These are phyloP conservation scores for Anthopleura sola DNA, from an alignment of 64 coral and sea anemone species.

Conservation along the genomic window DNA sequence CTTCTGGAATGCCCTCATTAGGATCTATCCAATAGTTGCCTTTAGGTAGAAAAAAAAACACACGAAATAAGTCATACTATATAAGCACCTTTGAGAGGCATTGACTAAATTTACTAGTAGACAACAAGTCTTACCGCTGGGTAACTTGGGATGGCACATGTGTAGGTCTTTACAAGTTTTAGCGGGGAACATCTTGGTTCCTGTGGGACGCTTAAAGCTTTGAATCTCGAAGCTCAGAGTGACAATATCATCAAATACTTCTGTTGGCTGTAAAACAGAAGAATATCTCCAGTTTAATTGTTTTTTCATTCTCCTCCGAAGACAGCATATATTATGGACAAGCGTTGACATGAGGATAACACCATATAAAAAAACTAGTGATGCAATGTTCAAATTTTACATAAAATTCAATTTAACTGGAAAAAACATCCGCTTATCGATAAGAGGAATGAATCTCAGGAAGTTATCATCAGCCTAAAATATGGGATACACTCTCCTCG, in stretches of 20 bases:
- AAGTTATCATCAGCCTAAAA: too few relatives aligned
- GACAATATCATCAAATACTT: constrained; percentile 17
- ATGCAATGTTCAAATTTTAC: too few relatives aligned
- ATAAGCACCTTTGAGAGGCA: too few relatives aligned
- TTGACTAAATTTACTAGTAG: too few relatives aligned
- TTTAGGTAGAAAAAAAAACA: constrained; percentile 7
- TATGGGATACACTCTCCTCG: too few relatives aligned
- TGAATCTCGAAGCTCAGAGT: constrained; percentile 45
- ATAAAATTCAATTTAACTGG: too few relatives aligned
- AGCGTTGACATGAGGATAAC: too few relatives aligned
- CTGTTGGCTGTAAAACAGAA: constrained; percentile 9
- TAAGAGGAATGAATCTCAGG: too few relatives aligned
- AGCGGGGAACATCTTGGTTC: constrained; percentile 45
- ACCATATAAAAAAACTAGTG: too few relatives aligned
- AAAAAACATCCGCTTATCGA: too few relatives aligned
- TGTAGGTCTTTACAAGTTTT: constrained; percentile 44
- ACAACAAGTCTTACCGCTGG: constrained; percentile 30
- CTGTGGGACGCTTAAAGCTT: constrained; percentile 41
- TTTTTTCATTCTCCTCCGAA: too few relatives aligned
- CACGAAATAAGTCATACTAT: background rate
- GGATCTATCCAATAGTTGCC: constrained; percentile 97
- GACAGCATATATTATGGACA: too few relatives aligned
- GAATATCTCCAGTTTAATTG: background rate
- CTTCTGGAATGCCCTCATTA: constrained; percentile 86
- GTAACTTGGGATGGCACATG: constrained; percentile 38